A percentile compares a stretch with the other conserved stretches of the same genome.
Conservation (phyloP, 2,888 invertebrate genomes). For the Norana najaformis region DNA sequence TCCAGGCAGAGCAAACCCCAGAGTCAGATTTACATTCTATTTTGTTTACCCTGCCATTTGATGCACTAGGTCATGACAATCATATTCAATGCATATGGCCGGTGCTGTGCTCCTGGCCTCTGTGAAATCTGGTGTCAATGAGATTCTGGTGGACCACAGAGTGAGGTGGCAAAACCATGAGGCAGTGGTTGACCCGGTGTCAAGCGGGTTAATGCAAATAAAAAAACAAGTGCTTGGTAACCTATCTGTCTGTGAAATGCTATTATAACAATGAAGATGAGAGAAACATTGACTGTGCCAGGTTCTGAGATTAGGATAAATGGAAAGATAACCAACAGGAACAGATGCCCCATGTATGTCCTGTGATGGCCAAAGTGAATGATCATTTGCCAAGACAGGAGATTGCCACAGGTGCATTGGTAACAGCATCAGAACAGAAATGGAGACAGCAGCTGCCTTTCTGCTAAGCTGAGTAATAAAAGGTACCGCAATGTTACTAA, state of each 20-base stretch:
- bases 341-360: not conserved
- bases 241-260: not conserved
- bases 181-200: not conserved
- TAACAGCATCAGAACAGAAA: no score
- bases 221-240: not conserved
- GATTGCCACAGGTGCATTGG: not conserved
- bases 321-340: not conserved
- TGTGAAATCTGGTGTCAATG: slow-evolving; percentile 13
- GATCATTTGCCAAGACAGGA: not conserved
- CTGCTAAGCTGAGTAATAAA: no score
- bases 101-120: not conserved
- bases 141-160: not conserved
- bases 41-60: slow-evolving; percentile 1
- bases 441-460: no score
- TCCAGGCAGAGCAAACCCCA: not conserved
- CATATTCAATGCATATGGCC: not conserved
- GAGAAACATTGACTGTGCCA: not conserved
- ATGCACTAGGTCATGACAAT: slow-evolving; percentile 13
- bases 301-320: not conserved
- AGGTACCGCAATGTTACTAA: no score
- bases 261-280: not conserved
- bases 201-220: slow-evolving; percentile 5
- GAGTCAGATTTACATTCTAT: not conserved
- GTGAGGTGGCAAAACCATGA: not conserved
- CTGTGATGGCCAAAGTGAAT: not conserved